These are phyloP conservation scores for Enteromius trimaculatus DNA, from an alignment of 2,797 vertebrate genomes.

Conservation along the genomic window DNA sequence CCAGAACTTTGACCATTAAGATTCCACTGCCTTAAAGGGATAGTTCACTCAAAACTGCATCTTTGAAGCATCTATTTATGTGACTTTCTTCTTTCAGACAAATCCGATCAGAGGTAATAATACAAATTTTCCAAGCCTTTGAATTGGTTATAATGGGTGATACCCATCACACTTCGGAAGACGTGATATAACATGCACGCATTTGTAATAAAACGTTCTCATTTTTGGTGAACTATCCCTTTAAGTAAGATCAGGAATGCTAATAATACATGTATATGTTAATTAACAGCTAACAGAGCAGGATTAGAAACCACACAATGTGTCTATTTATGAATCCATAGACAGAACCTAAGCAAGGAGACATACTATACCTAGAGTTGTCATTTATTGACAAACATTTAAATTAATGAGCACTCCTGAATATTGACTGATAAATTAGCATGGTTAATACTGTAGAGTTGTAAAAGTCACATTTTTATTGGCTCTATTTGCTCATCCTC, in stretches of 20 bases:
- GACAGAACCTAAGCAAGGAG: not conserved
- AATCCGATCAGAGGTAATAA: too few relatives aligned
- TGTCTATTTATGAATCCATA: not conserved
- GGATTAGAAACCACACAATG: not conserved
- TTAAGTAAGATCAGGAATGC: not conserved
- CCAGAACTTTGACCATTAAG: constrained; percentile 6
- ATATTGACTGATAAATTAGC: not conserved
- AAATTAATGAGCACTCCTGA: not conserved
- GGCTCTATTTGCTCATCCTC: not conserved
- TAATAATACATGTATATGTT: not conserved
- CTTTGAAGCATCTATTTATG: too few relatives aligned
- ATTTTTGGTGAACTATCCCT: too few relatives aligned
- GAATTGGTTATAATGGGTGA: too few relatives aligned
- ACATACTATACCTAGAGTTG: not conserved
- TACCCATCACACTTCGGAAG: too few relatives aligned
- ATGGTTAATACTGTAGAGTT: not conserved
- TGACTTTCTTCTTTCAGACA: too few relatives aligned
- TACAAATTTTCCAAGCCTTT: too few relatives aligned
- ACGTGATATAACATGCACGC: too few relatives aligned
- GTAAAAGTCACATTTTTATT: not conserved
- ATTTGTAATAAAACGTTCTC: too few relatives aligned
- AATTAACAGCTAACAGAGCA: not conserved
- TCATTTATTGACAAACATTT: not conserved
- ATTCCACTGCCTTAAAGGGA: not conserved
- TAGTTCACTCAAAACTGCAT: too few relatives aligned